These are phyloP conservation scores for Pandemis corylana DNA, from an alignment of 2,888 invertebrate species.

Conservation along the genomic window DNA sequence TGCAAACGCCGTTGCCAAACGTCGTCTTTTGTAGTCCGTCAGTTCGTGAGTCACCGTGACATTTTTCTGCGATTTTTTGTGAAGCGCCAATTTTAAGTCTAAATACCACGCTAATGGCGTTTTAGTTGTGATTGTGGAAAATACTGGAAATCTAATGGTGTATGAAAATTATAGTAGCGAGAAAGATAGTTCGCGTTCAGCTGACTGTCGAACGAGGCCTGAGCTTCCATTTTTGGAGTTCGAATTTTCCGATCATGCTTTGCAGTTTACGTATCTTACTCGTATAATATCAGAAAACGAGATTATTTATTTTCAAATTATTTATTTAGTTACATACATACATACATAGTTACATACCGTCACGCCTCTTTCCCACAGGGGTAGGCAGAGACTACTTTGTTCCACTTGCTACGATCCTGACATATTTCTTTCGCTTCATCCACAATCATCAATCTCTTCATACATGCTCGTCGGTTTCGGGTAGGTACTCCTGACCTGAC, in stretches of 20 bases:
- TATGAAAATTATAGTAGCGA: neutral
- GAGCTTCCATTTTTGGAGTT: neutral
- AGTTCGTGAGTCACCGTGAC: slow-evolving; percentile 61
- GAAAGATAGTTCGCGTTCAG: neutral
- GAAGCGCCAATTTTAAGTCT: slow-evolving; percentile 45
- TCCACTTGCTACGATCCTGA: too few relatives aligned
- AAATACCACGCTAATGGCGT: slow-evolving; percentile 41
- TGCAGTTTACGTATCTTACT: too few relatives aligned
- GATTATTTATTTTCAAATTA: too few relatives aligned
- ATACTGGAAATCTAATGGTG: neutral
- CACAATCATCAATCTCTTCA: too few relatives aligned
- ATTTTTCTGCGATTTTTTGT: slow-evolving; percentile 54
- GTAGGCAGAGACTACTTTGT: too few relatives aligned
- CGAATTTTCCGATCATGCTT: neutral
- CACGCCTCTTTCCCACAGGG: too few relatives aligned
- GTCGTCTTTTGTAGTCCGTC: slow-evolving; percentile 67
- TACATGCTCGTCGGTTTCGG: too few relatives aligned
- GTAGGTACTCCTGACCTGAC: too few relatives aligned
- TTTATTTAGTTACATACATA: too few relatives aligned
- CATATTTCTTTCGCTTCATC: too few relatives aligned
- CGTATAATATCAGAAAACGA: too few relatives aligned
- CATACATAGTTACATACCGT: too few relatives aligned
- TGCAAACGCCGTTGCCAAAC: slow-evolving; percentile 67
- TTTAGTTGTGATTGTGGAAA: neutral
- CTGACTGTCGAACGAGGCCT: neutral